Conservation (phyloP, 2,888 invertebrate species). For the Tethea ocularis region DNA sequence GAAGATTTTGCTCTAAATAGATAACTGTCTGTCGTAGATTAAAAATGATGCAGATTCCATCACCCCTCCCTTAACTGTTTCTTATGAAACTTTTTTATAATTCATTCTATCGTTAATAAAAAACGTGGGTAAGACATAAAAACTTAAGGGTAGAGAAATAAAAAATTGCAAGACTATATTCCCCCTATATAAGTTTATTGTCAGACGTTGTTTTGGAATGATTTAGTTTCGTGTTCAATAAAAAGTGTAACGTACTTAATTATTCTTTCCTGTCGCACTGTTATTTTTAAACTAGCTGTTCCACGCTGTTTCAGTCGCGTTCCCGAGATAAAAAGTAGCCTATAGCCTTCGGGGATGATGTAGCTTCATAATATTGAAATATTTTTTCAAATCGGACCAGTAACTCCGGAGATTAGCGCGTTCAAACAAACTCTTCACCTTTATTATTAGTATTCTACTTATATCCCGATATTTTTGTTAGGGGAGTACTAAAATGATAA, state of each 20-base stretch:
- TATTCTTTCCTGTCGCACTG: background rate
- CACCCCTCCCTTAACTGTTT: constrained; percentile 66
- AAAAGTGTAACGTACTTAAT: constrained; percentile 10
- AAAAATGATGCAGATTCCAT: constrained; percentile 23
- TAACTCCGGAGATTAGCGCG: too few species aligned
- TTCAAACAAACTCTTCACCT: too few species aligned
- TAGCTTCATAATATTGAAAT: too few species aligned
- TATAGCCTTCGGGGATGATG: too few species aligned
- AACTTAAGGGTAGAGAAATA: constrained; percentile 30
- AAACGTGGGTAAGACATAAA: constrained; percentile 68
- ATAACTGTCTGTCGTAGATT: constrained; percentile 47
- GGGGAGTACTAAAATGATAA: too few species aligned
- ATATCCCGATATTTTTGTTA: too few species aligned
- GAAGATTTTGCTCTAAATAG: constrained; percentile 56
- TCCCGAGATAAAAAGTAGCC: too few species aligned
- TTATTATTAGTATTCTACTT: too few species aligned
- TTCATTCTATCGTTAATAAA: constrained; percentile 49
- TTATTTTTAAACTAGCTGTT: background rate
- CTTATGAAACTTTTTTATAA: constrained; percentile 52
- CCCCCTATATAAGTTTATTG: constrained; percentile 14
- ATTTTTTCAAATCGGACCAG: too few species aligned
- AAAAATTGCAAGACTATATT: constrained; percentile 17
- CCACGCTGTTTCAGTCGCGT: too few species aligned
- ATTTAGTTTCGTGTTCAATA: constrained; percentile 37
- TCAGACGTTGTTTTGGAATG: constrained; percentile 30